Percentiles rank a stretch among this genome's conserved stretches.
phyloP scores from a whole-genome alignment of 2,888 invertebrate genomes.

The Stegophylla sp. region DNA sequence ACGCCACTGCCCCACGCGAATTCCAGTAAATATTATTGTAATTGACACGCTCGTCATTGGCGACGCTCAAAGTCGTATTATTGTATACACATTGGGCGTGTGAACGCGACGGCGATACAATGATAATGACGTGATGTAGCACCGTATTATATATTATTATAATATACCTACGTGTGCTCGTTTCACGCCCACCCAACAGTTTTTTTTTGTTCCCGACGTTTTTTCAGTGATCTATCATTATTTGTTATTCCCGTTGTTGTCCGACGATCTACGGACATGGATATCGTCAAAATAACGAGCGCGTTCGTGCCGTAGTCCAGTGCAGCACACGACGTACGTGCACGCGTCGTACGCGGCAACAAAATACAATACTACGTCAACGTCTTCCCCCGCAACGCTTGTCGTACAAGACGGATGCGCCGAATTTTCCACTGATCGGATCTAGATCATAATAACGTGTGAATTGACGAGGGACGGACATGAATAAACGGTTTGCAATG shows the following conservation, averaged over 20 bases:
- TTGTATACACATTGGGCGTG: background rate
- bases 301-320: background rate
- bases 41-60: background rate
- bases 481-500: too few species aligned
- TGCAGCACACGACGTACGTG: background rate
- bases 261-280: background rate
- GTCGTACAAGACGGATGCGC: too few species aligned
- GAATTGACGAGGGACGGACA: too few species aligned
- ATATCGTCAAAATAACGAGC: constrained; percentile 11
- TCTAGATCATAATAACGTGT: too few species aligned
- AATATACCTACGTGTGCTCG: background rate
- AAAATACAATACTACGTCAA: too few species aligned
- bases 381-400: too few species aligned
- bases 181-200: constrained; percentile 26
- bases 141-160: background rate
- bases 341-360: too few species aligned
- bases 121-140: background rate
- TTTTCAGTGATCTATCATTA: constrained; percentile 3
- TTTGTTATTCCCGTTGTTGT: background rate
- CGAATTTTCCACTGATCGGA: too few species aligned
- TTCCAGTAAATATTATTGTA: background rate
- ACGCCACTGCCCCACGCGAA: background rate
- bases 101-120: background rate
- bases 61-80: background rate
- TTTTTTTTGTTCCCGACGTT: constrained; percentile 1